These are phyloP conservation scores for Diorhabda elongata DNA, from an alignment of 1,140 invertebrate genomes.

Conservation along the genomic window DNA sequence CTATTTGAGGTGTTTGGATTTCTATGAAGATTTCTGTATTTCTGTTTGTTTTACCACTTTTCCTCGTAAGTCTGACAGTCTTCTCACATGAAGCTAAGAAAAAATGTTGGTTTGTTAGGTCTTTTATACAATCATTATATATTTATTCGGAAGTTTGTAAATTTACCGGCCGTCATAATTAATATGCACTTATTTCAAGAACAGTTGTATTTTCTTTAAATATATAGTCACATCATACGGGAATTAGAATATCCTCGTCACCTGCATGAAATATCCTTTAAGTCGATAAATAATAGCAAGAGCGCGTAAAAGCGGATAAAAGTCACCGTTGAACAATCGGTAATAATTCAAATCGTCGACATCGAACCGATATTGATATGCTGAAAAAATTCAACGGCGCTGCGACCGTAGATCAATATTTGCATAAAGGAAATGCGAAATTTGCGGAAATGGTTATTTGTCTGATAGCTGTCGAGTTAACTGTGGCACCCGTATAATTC, in stretches of 20 bases:
- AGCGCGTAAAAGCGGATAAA: background rate
- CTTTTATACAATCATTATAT: too few relatives aligned
- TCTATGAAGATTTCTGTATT: too few relatives aligned
- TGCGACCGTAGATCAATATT: background rate
- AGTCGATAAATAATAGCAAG: background rate
- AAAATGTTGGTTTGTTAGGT: too few relatives aligned
- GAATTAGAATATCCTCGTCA: constrained; percentile 2
- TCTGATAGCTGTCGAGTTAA: background rate
- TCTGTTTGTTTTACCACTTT: too few relatives aligned
- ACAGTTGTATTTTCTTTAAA: background rate
- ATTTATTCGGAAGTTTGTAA: background rate
- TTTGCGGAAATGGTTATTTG: background rate
- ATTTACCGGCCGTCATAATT: background rate
- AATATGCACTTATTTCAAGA: background rate
- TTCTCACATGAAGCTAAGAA: too few relatives aligned
- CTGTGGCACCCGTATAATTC: background rate
- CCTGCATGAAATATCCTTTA: background rate
- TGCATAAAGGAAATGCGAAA: constrained; percentile 2
- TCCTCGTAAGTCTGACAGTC: too few relatives aligned
- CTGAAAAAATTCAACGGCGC: background rate
- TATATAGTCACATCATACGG: background rate
- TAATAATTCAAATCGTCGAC: background rate
- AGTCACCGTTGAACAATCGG: background rate
- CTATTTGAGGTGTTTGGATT: too few relatives aligned
- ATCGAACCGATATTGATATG: background rate